These are phyloP conservation scores for Lates japonicus DNA, from an alignment of 2,797 vertebrate species.

Conservation along the genomic window DNA sequence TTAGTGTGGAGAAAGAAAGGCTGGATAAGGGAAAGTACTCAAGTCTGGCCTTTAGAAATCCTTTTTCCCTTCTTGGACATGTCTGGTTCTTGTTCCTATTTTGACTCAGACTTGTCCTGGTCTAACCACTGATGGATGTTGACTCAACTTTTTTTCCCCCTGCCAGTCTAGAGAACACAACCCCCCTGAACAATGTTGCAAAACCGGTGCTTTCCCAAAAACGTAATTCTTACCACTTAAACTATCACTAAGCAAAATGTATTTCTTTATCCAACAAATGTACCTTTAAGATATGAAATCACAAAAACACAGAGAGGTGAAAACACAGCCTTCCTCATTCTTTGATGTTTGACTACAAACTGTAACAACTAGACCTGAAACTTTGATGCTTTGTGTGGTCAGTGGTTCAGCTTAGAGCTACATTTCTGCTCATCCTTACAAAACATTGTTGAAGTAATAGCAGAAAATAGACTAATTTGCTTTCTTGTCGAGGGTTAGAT, in stretches of 20 bases:
- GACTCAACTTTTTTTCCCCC: background rate
- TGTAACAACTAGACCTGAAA: too few species aligned
- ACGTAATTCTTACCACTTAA: background rate
- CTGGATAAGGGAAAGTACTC: background rate
- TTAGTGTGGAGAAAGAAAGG: constrained; percentile 15
- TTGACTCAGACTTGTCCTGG: background rate
- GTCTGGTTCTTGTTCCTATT: constrained; percentile 9
- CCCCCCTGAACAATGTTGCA: background rate
- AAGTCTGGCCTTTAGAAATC: background rate
- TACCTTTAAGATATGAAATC: background rate
- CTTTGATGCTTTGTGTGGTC: background rate
- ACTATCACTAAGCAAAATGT: background rate
- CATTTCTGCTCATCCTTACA: background rate
- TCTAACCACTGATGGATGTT: constrained; percentile 16
- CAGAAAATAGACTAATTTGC: too few species aligned
- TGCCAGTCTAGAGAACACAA: background rate
- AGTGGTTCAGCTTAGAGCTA: background rate
- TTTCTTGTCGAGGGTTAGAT: too few species aligned
- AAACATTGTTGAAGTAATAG: background rate
- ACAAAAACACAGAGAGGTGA: too few species aligned
- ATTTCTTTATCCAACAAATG: background rate
- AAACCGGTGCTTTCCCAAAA: background rate
- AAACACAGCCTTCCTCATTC: too few species aligned
- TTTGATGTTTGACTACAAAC: too few species aligned
- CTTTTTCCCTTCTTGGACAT: constrained; percentile 21